Conservation (phyloP, 2,113 vertebrate genomes). For the Dasypus novemcinctus region DNA sequence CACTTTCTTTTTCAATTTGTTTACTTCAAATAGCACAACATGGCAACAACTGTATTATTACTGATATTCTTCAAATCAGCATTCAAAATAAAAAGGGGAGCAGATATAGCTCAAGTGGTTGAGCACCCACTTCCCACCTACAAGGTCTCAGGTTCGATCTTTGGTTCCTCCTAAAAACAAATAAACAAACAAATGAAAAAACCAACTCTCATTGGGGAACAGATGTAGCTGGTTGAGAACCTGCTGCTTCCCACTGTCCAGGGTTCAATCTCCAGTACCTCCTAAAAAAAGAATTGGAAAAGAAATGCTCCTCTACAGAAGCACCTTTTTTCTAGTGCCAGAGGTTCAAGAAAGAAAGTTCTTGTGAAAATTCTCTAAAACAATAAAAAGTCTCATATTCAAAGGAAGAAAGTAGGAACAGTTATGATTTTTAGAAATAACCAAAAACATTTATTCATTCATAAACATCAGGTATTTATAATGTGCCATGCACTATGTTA, state of each 20-base stretch:
- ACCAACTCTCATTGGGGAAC: too few species aligned
- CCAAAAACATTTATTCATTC: neutral
- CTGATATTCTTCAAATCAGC: neutral
- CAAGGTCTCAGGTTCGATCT: too few species aligned
- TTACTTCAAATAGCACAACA: neutral
- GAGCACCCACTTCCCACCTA: too few species aligned
- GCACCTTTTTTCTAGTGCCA: neutral
- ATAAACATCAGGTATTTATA: neutral
- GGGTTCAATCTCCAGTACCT: too few species aligned
- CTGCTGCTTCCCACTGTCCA: too few species aligned
- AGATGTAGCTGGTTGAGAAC: too few species aligned
- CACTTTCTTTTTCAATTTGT: constrained; percentile 44
- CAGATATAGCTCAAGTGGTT: too few species aligned
- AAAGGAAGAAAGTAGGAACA: constrained; percentile 1
- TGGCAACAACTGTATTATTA: neutral
- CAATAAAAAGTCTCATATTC: neutral
- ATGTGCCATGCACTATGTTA: neutral
- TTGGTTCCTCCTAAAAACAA: too few species aligned
- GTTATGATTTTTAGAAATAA: neutral
- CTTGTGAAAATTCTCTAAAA: neutral
- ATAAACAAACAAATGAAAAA: too few species aligned
- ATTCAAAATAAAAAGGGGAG: neutral
- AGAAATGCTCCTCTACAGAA: neutral
- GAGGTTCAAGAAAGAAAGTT: neutral
- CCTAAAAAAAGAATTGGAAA: neutral